These are phyloP conservation scores for Phorcus lineatus DNA, from an alignment of 2,888 invertebrate genomes.

Conservation along the genomic window DNA sequence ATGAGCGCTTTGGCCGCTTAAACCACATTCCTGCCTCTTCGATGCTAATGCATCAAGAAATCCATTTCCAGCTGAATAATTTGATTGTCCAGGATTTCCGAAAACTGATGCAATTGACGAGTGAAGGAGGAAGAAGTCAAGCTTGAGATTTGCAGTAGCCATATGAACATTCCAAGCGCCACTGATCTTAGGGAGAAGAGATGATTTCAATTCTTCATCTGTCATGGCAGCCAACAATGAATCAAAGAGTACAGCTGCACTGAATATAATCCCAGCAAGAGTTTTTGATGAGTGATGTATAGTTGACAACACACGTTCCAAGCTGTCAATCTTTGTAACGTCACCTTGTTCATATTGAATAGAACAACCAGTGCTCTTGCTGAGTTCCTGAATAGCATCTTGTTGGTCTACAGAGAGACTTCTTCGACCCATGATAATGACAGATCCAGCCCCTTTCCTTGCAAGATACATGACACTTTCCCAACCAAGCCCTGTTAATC, in stretches of 20 bases:
- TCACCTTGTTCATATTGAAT: too few relatives aligned
- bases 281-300: conserved; percentile 23
- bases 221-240: conserved; percentile 41
- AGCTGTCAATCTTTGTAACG: too few relatives aligned
- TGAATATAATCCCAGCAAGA: conserved; percentile 60
- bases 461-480: conserved; percentile 50
- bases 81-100: conserved; percentile 59
- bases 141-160: conserved; percentile 39
- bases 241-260: conserved; percentile 54
- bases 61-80: conserved; percentile 61
- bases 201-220: conserved; percentile 41
- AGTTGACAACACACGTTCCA: too few relatives aligned
- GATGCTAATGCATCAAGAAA: conserved; percentile 60
- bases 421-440: conserved; percentile 53
- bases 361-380: too few relatives aligned
- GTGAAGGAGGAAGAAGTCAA: conserved; percentile 62
- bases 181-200: conserved; percentile 54
- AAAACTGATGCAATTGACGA: conserved; percentile 60
- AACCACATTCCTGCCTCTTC: conserved; percentile 47
- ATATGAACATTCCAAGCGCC: conserved; percentile 63
- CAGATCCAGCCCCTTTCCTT: conserved; percentile 47
- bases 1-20: conserved; percentile 56
- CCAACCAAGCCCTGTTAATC: conserved; percentile 63
- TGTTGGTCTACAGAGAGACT: conserved; percentile 33
- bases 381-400: too few relatives aligned